Evolutionary conservation across 1,140 invertebrate genomes (phyloP), one percentile per base, ranked within the genome.

Genomic region (Aphelenchoides avenae): DNA sequence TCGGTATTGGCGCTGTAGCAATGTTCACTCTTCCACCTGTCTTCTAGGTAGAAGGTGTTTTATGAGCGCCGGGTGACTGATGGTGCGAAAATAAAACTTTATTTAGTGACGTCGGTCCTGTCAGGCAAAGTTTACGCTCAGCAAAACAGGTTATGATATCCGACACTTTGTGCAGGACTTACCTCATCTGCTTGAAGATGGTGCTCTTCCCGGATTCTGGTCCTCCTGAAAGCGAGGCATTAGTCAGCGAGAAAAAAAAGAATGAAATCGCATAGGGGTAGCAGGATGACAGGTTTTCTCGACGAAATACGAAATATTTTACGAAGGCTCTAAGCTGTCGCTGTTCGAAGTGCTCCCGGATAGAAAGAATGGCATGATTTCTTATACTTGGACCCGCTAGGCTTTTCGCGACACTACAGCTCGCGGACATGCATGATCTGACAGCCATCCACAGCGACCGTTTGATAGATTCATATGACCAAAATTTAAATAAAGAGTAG

Each of bases 171-270:
- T n/a, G n/a, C n/a, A n/a, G n/a, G 30, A 30, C 59, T 3, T 13
- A 62, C 52, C 43, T 72, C 68, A 70, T 70, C 22, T 70, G 68
- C 40, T 70, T 70, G 46, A 70, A 70, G 9, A 70, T 70, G 20
- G 68, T 70, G 51, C 57, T 63, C 48, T 70, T 70, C 0, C 68
- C 68, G 24, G 48, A 66, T 50, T 70, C 68, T 3, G 68, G 68
- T 3, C 68, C 68, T 4, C 64, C 66, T 67, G 39, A 15, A 67
- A 34, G 9, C 7, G 4, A 53, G n/a, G 22, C 11, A n/a, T 53
- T 50, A 7, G 18, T 47, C 13, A 3, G 5, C 6, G 9, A 2
- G 39, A 15, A 41, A 47, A 3, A 52, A 44, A 20, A 44, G 30
- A 13, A 2, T n/a, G 20, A 2, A n/a, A n/a, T 22, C 1, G 5